phyloP scores from a whole-genome alignment of 1,140 invertebrate genomes.

The Physella acuta region DNA sequence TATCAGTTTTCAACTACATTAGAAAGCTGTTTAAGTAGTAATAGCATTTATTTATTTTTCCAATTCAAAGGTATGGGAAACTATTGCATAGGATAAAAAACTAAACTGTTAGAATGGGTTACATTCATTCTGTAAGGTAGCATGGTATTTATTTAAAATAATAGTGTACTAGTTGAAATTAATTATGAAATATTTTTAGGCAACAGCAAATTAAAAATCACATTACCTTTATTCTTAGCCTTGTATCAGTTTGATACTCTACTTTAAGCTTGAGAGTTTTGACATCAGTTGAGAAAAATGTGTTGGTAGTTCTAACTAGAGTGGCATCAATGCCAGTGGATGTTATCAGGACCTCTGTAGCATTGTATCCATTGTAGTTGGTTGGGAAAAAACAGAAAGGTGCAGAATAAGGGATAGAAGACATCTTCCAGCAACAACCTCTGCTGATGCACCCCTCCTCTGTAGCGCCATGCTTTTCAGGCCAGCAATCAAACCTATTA shows the following conservation, averaged over 20 bases:
- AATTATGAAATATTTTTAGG: not conserved
- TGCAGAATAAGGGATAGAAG: constrained; percentile 4
- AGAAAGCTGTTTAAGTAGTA: not conserved
- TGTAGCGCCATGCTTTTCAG: constrained; percentile 65
- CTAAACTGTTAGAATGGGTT: not conserved
- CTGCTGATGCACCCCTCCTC: constrained; percentile 68
- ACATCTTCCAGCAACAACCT: constrained; percentile 71
- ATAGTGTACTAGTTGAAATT: not conserved
- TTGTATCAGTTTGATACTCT: constrained; percentile 30
- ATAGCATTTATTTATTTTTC: not conserved
- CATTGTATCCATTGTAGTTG: constrained; percentile 36
- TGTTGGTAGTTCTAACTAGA: constrained; percentile 27
- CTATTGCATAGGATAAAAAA: not conserved
- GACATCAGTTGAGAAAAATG: constrained; percentile 41
- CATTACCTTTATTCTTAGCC: constrained; percentile 43
- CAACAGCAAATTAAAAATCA: not conserved
- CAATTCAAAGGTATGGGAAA: not conserved
- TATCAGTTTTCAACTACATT: too few species aligned
- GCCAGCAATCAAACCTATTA: constrained; percentile 73
- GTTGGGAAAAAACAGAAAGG: constrained; percentile 44
- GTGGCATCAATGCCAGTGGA: constrained; percentile 26
- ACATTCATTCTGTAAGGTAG: not conserved
- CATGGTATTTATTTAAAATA: not conserved
- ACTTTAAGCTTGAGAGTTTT: constrained; percentile 37
- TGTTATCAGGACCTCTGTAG: constrained; percentile 24